phyloP scores from a whole-genome alignment of 2,888 invertebrate genomes.

The Celastrina argiolus region DNA sequence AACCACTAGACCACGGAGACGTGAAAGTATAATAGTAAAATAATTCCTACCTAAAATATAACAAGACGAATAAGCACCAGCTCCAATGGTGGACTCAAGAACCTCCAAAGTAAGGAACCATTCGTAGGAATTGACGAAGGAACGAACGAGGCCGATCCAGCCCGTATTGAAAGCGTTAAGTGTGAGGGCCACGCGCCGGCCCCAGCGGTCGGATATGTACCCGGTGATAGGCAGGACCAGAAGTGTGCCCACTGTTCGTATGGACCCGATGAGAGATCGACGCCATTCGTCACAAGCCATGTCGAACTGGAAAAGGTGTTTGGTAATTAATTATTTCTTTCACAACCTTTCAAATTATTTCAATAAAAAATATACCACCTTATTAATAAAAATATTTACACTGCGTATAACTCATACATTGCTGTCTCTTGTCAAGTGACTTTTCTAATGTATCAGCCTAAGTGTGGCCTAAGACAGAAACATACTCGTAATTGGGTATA shows the following conservation, averaged over 20 bases:
- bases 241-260: constrained; percentile 84
- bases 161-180: constrained; percentile 80
- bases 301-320: constrained; percentile 75
- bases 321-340: too few species aligned
- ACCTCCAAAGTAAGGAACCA: constrained; percentile 85
- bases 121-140: constrained; percentile 82
- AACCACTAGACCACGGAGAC: too few species aligned
- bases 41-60: constrained; percentile 82
- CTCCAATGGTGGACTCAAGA: constrained; percentile 82
- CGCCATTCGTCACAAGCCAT: constrained; percentile 84
- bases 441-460: too few species aligned
- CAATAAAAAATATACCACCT: too few species aligned
- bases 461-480: too few species aligned
- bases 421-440: too few species aligned
- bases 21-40: too few species aligned
- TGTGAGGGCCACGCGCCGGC: constrained; percentile 80
- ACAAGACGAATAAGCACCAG: constrained; percentile 84
- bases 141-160: constrained; percentile 81
- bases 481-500: too few species aligned
- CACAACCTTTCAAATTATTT: too few species aligned
- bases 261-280: constrained; percentile 84
- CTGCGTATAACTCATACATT: too few species aligned
- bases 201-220: constrained; percentile 85
- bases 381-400: too few species aligned
- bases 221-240: constrained; percentile 84